These are phyloP conservation scores for Drosophila mimica DNA, from an alignment of 2,888 invertebrate species.

Conservation along the genomic window DNA sequence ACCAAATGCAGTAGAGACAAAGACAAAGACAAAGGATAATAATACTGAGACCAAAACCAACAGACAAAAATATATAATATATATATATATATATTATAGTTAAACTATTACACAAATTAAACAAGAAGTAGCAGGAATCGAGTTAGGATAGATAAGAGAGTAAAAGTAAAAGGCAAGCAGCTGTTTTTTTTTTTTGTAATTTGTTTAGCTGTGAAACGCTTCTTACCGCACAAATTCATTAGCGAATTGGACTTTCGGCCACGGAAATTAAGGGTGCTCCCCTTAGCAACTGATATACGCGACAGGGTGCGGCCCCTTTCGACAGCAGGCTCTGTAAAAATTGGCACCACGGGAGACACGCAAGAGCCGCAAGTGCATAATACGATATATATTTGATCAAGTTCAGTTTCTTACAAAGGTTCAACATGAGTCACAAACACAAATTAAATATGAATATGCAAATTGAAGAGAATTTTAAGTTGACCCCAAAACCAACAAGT, in stretches of 20 bases:
- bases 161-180: conserved; percentile 66
- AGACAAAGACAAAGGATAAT: conserved; percentile 14
- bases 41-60: conserved; percentile 29
- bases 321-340: conserved; percentile 85
- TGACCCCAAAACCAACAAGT: conserved; percentile 21
- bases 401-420: conserved; percentile 37
- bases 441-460: conserved; percentile 41
- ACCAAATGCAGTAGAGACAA: conserved; percentile 13
- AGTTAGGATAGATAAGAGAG: conserved; percentile 35
- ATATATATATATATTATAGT: conserved; percentile 5
- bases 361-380: conserved; percentile 57
- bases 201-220: conserved; percentile 79
- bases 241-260: conserved; percentile 96
- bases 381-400: conserved; percentile 40
- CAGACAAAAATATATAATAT: conserved; percentile 3
- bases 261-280: conserved; percentile 94
- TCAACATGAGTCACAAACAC: conserved; percentile 34
- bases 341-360: conserved; percentile 47
- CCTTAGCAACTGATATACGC: conserved; percentile 92
- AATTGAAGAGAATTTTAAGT: conserved; percentile 28
- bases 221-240: conserved; percentile 98
- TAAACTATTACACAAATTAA: conserved; percentile 39
- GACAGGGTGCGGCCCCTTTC: conserved; percentile 87
- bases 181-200: conserved; percentile 36
- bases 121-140: conserved; percentile 42